Conservation (phyloP, 1,140 invertebrate species). For the Himalopsyche phryganea region DNA sequence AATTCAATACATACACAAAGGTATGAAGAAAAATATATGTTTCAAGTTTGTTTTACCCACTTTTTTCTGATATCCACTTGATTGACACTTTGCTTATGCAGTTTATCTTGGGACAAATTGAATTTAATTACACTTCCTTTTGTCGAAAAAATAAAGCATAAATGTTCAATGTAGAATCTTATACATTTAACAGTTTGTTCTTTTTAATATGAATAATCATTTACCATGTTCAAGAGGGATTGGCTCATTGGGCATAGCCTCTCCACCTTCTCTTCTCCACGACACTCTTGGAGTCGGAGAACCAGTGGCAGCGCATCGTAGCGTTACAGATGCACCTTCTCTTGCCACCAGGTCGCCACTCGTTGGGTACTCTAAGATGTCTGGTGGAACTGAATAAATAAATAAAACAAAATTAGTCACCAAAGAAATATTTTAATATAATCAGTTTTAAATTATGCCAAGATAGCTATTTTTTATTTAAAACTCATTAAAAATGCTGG, state of each 20-base stretch:
- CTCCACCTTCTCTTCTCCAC: constrained; percentile 78
- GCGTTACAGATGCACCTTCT: constrained; percentile 79
- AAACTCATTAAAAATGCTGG: too few relatives aligned
- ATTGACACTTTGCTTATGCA: too few relatives aligned
- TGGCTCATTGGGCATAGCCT: constrained; percentile 56
- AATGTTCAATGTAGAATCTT: too few relatives aligned
- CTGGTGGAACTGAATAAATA: constrained; percentile 70
- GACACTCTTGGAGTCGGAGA: constrained; percentile 76
- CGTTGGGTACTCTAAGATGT: constrained; percentile 79
- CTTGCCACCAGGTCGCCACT: constrained; percentile 83
- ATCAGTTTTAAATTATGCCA: background rate
- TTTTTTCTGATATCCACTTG: too few relatives aligned
- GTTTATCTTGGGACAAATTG: too few relatives aligned
- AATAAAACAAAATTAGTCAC: background rate
- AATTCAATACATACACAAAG: too few relatives aligned
- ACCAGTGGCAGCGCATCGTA: constrained; percentile 76
- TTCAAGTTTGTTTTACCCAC: too few relatives aligned
- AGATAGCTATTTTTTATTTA: background rate
- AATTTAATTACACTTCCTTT: too few relatives aligned
- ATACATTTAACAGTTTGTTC: too few relatives aligned
- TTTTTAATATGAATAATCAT: too few relatives aligned
- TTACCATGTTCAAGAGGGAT: constrained; percentile 43
- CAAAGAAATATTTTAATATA: background rate
- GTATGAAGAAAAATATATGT: too few relatives aligned
- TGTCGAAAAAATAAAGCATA: too few relatives aligned